A percentile compares a stretch with the other conserved stretches of the same genome.
Evolutionary conservation across 2,113 vertebrate genomes (phyloP).

Genomic region (Ariopsis seemanni): DNA sequence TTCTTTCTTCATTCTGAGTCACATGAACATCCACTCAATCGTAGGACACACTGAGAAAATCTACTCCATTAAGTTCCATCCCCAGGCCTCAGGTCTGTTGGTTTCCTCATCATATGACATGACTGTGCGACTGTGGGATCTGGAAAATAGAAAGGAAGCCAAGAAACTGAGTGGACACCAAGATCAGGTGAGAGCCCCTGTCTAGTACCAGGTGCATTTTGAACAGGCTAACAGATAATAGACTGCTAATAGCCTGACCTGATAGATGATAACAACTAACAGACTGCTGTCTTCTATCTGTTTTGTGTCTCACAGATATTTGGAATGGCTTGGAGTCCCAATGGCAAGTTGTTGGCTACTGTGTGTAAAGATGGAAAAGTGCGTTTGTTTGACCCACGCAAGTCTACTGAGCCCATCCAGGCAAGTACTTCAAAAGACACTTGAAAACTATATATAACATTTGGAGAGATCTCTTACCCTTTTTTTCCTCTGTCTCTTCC

Average conservation of each 20-base stretch:
- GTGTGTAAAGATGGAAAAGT: constrained; percentile 87
- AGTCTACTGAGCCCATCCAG: constrained; percentile 75
- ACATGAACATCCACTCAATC: background rate
- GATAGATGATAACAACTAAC: background rate
- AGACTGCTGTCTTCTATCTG: background rate
- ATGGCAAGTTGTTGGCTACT: constrained; percentile 85
- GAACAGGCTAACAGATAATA: background rate
- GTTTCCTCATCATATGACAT: constrained; percentile 93
- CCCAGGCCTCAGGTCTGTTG: constrained; percentile 79
- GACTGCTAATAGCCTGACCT: background rate
- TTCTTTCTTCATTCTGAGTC: constrained; percentile 1
- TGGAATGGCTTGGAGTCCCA: constrained; percentile 87
- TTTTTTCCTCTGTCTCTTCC: background rate
- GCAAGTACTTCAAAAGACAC: constrained; percentile 60
- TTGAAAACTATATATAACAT: background rate
- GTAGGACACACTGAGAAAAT: constrained; percentile 94
- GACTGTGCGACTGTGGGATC: constrained; percentile 85
- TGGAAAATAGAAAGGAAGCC: constrained; percentile 68
- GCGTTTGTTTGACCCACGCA: constrained; percentile 85
- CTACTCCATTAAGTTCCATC: constrained; percentile 92
- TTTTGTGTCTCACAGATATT: constrained; percentile 79
- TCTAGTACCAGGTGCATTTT: background rate
- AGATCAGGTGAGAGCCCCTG: constrained; percentile 81
- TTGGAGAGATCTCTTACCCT: background rate
- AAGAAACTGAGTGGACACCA: constrained; percentile 82